phyloP scores from a whole-genome alignment of 2,797 vertebrate genomes.

The Erpetoichthys calabaricus region DNA sequence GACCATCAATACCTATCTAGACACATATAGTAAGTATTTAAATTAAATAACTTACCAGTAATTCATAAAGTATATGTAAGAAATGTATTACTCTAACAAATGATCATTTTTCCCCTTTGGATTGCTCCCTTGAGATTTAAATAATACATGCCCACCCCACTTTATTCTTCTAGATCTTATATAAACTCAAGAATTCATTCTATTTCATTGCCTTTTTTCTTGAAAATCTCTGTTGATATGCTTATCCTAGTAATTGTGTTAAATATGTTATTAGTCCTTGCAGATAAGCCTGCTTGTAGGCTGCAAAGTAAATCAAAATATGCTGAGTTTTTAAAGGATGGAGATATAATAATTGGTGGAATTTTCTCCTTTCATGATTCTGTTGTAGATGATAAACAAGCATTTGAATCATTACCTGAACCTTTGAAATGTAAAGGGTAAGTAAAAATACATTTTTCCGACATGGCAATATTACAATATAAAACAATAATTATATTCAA shows the following conservation, averaged over 20 bases:
- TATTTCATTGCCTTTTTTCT: too few species aligned
- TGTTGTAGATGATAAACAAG: conserved; percentile 33
- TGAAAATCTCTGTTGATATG: background rate
- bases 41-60: too few species aligned
- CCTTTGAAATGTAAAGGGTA: conserved; percentile 45
- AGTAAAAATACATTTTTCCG: conserved; percentile 16
- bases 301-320: conserved; percentile 22
- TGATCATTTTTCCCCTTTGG: too few species aligned
- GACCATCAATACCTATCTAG: too few species aligned
- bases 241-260: conserved; percentile 27
- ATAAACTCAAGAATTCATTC: too few species aligned
- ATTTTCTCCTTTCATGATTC: conserved; percentile 55
- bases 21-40: too few species aligned
- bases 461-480: background rate
- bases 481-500: background rate
- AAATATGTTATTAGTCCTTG: conserved; percentile 20
- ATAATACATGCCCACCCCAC: too few species aligned
- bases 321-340: conserved; percentile 42
- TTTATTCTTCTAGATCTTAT: too few species aligned
- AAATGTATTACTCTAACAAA: too few species aligned
- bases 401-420: conserved; percentile 39
- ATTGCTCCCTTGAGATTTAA: too few species aligned
- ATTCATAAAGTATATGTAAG: too few species aligned
- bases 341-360: conserved; percentile 50
- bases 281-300: conserved; percentile 28